These are phyloP conservation scores for Seriola dumerili DNA, from an alignment of 2,113 vertebrate species.

Conservation along the genomic window DNA sequence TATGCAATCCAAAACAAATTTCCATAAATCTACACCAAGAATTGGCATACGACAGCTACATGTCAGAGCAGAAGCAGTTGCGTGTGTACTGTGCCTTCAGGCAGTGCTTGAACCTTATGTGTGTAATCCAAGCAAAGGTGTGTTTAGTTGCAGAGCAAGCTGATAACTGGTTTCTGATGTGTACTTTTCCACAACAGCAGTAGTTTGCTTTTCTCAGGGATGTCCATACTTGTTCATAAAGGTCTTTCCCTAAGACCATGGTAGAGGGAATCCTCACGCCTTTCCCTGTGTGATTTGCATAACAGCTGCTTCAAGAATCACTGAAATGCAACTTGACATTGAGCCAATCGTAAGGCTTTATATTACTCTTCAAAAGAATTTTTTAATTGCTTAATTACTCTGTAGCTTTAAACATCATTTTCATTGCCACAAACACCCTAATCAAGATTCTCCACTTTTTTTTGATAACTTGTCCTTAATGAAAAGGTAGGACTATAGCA, in stretches of 20 bases:
- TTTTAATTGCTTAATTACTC: not conserved
- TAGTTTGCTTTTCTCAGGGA: not conserved
- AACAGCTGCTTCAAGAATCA: not conserved
- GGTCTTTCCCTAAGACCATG: conserved; percentile 43
- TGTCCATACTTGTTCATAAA: not conserved
- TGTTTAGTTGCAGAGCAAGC: conserved; percentile 40
- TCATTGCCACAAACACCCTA: not conserved
- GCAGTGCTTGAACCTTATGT: conserved; percentile 53
- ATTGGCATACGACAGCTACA: not conserved
- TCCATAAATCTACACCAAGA: not conserved
- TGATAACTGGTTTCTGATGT: conserved; percentile 43
- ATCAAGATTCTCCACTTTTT: not conserved
- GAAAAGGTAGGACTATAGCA: not conserved
- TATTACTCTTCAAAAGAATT: not conserved
- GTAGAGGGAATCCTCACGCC: conserved; percentile 58
- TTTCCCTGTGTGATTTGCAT: not conserved
- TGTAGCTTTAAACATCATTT: not conserved
- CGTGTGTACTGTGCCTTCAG: conserved; percentile 23
- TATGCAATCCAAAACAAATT: not conserved
- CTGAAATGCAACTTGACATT: not conserved
- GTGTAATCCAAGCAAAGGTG: conserved; percentile 53
- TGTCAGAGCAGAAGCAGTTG: conserved; percentile 16
- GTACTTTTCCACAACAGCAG: conserved; percentile 47
- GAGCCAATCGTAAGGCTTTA: not conserved
- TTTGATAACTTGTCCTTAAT: not conserved